These are phyloP conservation scores for Eubucco bourcierii DNA, from an alignment of 2,113 vertebrate genomes.

Conservation along the genomic window DNA sequence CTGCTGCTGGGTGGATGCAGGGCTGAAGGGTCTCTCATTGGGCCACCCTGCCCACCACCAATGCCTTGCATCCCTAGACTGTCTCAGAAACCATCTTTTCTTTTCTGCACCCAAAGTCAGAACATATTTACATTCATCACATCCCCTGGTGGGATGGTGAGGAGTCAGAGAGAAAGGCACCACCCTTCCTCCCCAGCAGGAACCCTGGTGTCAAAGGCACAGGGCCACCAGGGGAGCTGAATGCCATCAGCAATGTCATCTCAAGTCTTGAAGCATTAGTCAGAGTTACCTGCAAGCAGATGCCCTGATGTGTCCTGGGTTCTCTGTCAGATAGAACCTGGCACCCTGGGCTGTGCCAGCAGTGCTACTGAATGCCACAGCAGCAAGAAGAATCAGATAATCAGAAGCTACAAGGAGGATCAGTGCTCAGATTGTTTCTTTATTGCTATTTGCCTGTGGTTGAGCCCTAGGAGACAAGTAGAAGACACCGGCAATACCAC, in stretches of 20 bases:
- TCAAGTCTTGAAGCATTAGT: slow-evolving; percentile 13
- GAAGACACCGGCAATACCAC: not conserved
- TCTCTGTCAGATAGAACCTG: not conserved
- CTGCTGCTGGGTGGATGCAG: not conserved
- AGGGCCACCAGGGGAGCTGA: not conserved
- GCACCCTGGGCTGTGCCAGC: not conserved
- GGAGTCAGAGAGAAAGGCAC: slow-evolving; percentile 10
- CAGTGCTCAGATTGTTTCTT: not conserved
- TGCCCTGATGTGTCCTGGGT: not conserved
- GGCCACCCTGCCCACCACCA: not conserved
- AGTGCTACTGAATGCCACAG: not conserved
- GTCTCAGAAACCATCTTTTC: not conserved
- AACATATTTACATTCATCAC: not conserved
- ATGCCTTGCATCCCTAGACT: not conserved
- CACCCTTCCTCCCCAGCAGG: not conserved
- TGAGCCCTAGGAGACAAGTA: not conserved
- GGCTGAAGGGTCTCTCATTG: not conserved
- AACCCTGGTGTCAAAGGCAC: not conserved
- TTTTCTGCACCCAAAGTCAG: not conserved
- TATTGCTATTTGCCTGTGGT: not conserved
- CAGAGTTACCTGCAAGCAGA: not conserved
- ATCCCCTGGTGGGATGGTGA: not conserved
- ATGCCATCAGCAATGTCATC: not conserved
- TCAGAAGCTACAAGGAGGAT: not conserved
- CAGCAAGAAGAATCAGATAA: not conserved